Percentiles rank a stretch among this genome's conserved stretches.
These are phyloP conservation scores for Micropoecilia bifurca DNA, from an alignment of 2,797 vertebrate genomes.

Conservation along the genomic window DNA sequence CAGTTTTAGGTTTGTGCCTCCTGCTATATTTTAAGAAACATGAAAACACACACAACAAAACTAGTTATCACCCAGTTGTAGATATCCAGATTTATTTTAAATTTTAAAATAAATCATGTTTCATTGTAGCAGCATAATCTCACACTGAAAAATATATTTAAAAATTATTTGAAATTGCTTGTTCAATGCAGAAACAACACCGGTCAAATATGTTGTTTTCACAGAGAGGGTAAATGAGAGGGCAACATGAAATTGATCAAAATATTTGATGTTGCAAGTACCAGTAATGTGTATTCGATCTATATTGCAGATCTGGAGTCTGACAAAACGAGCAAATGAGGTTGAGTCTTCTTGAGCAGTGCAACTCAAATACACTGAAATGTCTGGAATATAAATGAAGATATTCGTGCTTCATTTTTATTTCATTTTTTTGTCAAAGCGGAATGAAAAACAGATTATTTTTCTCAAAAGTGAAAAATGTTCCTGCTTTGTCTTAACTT, in stretches of 20 bases:
- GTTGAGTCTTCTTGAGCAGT: background rate
- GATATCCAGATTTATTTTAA: background rate
- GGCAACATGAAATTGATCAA: background rate
- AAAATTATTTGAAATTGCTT: background rate
- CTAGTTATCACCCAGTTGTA: background rate
- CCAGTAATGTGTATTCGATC: background rate
- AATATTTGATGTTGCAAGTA: background rate
- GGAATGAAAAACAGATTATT: background rate
- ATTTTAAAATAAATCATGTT: background rate
- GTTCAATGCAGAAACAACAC: background rate
- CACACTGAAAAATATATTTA: background rate
- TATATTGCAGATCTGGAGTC: background rate
- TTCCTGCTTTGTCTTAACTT: background rate
- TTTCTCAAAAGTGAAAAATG: background rate
- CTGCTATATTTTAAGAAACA: background rate
- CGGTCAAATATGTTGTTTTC: background rate
- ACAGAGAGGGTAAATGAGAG: background rate
- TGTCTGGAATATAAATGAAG: background rate
- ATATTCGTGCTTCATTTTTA: background rate
- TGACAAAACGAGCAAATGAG: background rate
- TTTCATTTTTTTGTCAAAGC: background rate
- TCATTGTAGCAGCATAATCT: background rate
- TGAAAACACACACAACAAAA: background rate
- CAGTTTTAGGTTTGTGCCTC: slow-evolving; percentile 2
- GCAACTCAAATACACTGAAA: background rate